Conservation (phyloP, 2,113 vertebrate species). For the Strix uralensis region DNA sequence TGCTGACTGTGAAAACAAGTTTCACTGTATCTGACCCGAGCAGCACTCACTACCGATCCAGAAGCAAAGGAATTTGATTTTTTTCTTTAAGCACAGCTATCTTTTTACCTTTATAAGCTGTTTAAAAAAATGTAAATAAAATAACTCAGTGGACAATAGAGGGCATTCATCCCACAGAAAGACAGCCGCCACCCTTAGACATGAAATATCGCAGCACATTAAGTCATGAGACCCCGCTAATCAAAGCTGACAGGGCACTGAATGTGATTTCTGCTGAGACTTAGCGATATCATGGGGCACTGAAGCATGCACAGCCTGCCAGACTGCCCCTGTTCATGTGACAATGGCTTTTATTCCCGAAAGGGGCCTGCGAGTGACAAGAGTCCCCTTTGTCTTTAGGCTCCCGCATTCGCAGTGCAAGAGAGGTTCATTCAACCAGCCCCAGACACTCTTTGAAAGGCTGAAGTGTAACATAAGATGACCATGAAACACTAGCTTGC, state of each 20-base stretch:
- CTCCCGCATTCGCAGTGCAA: slow-evolving; percentile 59
- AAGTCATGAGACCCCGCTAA: slow-evolving; percentile 75
- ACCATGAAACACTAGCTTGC: slow-evolving; percentile 69
- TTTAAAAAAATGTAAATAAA: slow-evolving; percentile 82
- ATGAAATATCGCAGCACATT: slow-evolving; percentile 75
- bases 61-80: slow-evolving; percentile 61
- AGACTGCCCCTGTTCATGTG: slow-evolving; percentile 73
- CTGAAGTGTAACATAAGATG: slow-evolving; percentile 76
- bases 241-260: slow-evolving; percentile 78
- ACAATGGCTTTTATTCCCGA: slow-evolving; percentile 76
- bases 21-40: slow-evolving; percentile 51
- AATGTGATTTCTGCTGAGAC: slow-evolving; percentile 71
- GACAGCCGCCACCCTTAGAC: slow-evolving; percentile 71
- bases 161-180: slow-evolving; percentile 71
- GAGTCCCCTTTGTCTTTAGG: slow-evolving; percentile 76
- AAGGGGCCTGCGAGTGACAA: slow-evolving; percentile 77
- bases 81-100: slow-evolving; percentile 62
- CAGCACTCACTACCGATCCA: slow-evolving; percentile 20
- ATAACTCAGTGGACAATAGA: slow-evolving; percentile 75
- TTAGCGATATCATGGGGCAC: slow-evolving; percentile 71
- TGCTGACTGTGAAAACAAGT: slow-evolving; percentile 50
- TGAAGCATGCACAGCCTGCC: slow-evolving; percentile 78
- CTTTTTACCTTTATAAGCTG: slow-evolving; percentile 80
- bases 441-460: slow-evolving; percentile 80
- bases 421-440: slow-evolving; percentile 72